phyloP scores from a whole-genome alignment of 2,113 vertebrate species.

The Actenoides hombroni region DNA sequence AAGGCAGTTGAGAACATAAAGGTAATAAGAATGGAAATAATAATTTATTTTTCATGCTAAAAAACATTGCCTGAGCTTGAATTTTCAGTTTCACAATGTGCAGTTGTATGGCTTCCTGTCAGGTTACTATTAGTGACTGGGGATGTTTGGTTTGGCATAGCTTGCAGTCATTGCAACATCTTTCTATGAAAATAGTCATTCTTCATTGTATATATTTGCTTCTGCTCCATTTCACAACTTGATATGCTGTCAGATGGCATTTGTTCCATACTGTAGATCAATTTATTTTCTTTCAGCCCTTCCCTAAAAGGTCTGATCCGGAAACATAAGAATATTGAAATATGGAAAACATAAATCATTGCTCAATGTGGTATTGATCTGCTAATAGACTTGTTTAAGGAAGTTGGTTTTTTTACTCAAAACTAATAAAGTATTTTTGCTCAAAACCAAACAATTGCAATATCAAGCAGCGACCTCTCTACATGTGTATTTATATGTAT shows the following conservation, averaged over 20 bases:
- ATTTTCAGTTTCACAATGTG: not conserved
- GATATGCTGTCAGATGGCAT: not conserved
- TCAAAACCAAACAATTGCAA: not conserved
- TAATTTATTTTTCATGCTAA: not conserved
- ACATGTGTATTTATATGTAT: not conserved
- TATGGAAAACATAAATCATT: not conserved
- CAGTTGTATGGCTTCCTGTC: not conserved
- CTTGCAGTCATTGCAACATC: not conserved
- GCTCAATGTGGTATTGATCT: not conserved
- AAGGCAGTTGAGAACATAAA: not conserved
- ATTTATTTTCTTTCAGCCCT: not conserved
- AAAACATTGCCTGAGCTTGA: not conserved
- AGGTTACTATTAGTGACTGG: not conserved
- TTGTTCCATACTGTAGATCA: not conserved
- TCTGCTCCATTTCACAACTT: not conserved
- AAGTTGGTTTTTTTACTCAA: not conserved
- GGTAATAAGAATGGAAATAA: not conserved
- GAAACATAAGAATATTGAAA: not conserved
- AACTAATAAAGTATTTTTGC: not conserved
- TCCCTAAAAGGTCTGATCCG: not conserved
- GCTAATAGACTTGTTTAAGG: not conserved
- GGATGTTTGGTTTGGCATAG: not conserved
- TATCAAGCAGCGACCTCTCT: not conserved
- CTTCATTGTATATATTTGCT: not conserved
- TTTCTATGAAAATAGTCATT: not conserved